Evolutionary conservation across 2,797 vertebrate species (phyloP), one percentile per base, ranked within the genome.

Genomic region (Eurystomus glaucurus): DNA sequence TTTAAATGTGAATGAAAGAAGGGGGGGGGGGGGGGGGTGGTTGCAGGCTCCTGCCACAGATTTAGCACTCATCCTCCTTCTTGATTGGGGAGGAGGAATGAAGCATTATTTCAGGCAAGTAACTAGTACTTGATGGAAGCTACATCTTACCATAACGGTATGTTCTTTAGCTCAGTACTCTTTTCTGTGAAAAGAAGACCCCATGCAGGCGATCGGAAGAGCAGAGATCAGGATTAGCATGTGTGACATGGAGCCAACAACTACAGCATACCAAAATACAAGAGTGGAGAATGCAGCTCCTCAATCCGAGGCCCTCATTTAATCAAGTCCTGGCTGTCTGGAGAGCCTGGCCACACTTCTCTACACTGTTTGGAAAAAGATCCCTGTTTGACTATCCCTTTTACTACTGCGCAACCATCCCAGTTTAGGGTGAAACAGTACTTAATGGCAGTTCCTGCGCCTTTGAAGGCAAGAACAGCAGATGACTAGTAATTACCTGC

Each of bases 101-200:
- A 85, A 85, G 78, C 10, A 48, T 31, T 60, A 57, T 55, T 90
- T 90, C 45, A 83, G n/a, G 60, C 77, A 85, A 90, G 79, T 37
- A 57, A 61, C 9, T 89, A 62, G 18, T 13, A 50, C 84, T 75
- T 88, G 52, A 54, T 65, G 21, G 61, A 71, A 66, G 22, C 29
- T 65, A 37, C 3, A 1, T 62, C 50, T 71, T 48, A 31, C 11
- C n/a, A 17, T 41, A 84, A 65, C 0, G 1, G 37, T 17, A 52
- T 0, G 2, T 74, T 72, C 80, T 87, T 65, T 14, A 87, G 41
- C 57, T 91, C 51, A n/a, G 37, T 33, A 45, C 33, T 66, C 3
- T 46, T 29, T 68, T 48, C 69, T 64, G 43, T 25, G 60, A 61
- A 71, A 78, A 48, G 6, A 54, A 43, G 33, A 72, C 26, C 80